Conservation (phyloP, 2,888 invertebrate genomes). For the Campoletis raptor region DNA sequence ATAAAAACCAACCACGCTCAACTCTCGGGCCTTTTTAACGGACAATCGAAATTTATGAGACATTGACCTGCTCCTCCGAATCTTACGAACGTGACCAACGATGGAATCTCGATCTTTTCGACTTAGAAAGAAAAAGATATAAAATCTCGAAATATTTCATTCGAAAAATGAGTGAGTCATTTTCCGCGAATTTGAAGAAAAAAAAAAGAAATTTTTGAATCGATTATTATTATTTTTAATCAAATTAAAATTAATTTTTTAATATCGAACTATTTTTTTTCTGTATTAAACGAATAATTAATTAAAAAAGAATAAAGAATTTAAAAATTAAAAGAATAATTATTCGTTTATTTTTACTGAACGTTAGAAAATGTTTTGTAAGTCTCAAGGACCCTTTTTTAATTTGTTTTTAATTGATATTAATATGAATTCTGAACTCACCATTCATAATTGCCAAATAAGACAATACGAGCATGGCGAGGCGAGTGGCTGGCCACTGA, state of each 20-base stretch:
- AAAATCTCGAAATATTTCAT: not conserved
- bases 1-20: constrained; percentile 23
- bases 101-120: constrained; percentile 13
- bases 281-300: too few species aligned
- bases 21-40: constrained; percentile 38
- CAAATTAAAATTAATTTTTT: not conserved
- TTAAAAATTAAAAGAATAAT: too few species aligned
- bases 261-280: not conserved
- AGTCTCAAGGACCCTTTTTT: not conserved
- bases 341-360: not conserved
- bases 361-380: not conserved
- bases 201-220: not conserved
- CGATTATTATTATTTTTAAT: not conserved
- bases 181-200: not conserved
- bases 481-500: constrained; percentile 70
- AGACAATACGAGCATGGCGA: constrained; percentile 77
- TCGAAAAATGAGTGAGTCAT: not conserved
- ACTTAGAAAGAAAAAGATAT: not conserved
- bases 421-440: constrained; percentile 72
- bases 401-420: not conserved
- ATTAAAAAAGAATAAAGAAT: too few species aligned
- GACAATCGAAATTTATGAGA: constrained; percentile 48
- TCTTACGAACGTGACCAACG: constrained; percentile 22
- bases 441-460: constrained; percentile 78
- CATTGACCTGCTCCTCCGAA: constrained; percentile 50